Percentiles rank a stretch among this genome's conserved stretches.
These are phyloP conservation scores for Microtus ochrogaster DNA, from an alignment of 2,113 vertebrate species.

Conservation along the genomic window DNA sequence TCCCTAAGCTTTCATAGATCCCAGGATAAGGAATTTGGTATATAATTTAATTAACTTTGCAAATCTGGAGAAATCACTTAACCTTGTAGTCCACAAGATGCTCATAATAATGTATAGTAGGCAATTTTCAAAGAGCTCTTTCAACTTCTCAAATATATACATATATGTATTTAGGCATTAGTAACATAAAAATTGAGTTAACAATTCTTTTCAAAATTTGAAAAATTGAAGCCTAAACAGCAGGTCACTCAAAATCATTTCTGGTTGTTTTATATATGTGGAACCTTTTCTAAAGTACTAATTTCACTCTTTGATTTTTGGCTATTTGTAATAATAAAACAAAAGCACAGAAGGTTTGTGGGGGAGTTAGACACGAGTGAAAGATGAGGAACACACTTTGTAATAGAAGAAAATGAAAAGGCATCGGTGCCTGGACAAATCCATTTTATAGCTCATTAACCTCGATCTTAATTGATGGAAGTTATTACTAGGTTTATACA, in stretches of 20 bases:
- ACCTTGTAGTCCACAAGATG: not conserved
- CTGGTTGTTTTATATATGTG: not conserved
- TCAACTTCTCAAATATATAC: not conserved
- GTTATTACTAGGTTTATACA: not conserved
- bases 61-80: conserved; percentile 6
- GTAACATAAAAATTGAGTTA: not conserved
- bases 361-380: conserved; percentile 55
- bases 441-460: conserved; percentile 66
- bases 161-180: not conserved
- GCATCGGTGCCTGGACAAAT: conserved; percentile 2
- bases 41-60: conserved; percentile 34
- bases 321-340: conserved; percentile 54
- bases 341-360: conserved; percentile 67
- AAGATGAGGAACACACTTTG: conserved; percentile 55
- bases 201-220: not conserved
- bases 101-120: not conserved
- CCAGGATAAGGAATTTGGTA: not conserved
- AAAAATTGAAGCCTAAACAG: not conserved
- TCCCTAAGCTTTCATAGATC: conserved; percentile 14
- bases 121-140: not conserved
- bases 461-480: conserved; percentile 27
- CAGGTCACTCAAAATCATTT: not conserved
- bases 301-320: conserved; percentile 61
- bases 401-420: conserved; percentile 54
- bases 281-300: conserved; percentile 5